Evolutionary conservation across 2,888 invertebrate species (phyloP).

Genomic region (Lepeophtheirus nordmannii): DNA sequence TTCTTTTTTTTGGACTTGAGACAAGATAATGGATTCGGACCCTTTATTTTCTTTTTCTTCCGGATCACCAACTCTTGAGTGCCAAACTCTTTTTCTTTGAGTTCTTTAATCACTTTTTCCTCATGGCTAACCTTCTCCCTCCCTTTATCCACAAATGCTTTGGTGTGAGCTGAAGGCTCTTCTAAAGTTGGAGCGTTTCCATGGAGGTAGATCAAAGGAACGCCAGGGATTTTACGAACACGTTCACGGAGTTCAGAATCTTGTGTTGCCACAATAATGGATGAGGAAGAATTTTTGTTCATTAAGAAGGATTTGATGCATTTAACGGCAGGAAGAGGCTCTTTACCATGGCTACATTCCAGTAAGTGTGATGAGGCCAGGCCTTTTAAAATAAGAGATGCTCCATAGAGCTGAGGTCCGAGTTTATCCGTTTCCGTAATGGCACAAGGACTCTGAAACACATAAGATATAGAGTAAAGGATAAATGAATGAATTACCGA

Average conservation of each 20-base stretch:
- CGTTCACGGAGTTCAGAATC: conserved; percentile 8
- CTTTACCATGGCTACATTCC: conserved; percentile 16
- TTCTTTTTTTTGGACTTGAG: conserved; percentile 10
- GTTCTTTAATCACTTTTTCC: background rate
- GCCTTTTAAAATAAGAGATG: conserved; percentile 1
- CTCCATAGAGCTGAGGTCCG: background rate
- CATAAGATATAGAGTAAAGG: too few species aligned
- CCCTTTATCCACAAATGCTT: background rate
- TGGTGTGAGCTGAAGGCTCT: background rate
- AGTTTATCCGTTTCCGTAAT: conserved; percentile 14
- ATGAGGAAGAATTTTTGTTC: background rate
- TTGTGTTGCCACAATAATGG: background rate
- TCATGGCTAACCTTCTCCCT: background rate
- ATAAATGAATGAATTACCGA: too few species aligned
- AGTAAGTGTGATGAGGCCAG: background rate
- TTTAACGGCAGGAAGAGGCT: conserved; percentile 2
- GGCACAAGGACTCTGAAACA: background rate
- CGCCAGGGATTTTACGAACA: background rate
- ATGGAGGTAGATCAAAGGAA: conserved; percentile 3
- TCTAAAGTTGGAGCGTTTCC: conserved; percentile 12
- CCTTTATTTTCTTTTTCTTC: background rate
- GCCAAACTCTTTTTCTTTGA: background rate
- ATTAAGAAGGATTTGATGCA: conserved; percentile 9
- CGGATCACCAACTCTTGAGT: background rate
- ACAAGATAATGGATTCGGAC: conserved; percentile 11